Conservation (phyloP, 2,113 vertebrate genomes). For the Bubo scandiacus region DNA sequence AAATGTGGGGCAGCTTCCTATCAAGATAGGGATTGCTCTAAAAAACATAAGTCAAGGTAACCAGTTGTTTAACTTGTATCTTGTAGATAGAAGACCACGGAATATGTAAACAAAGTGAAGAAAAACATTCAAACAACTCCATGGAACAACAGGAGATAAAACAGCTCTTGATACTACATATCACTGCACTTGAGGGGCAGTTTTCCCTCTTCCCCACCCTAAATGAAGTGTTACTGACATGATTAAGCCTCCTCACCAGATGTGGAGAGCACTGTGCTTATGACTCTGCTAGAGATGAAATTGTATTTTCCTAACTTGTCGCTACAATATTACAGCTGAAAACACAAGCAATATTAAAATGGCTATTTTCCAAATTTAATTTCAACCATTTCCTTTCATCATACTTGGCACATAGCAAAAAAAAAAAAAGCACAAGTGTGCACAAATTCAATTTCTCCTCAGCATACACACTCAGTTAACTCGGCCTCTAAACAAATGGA, state of each 20-base stretch:
- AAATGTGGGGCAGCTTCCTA: not conserved
- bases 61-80: not conserved
- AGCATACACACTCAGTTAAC: not conserved
- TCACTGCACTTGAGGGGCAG: not conserved
- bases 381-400: not conserved
- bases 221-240: not conserved
- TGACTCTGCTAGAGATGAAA: not conserved
- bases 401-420: not conserved
- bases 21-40: not conserved
- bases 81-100: not conserved
- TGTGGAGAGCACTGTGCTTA: not conserved
- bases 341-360: conserved; percentile 9
- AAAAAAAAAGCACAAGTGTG: not conserved
- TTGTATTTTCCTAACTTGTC: not conserved
- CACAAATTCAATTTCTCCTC: not conserved
- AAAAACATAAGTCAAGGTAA: not conserved
- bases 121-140: not conserved
- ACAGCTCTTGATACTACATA: not conserved
- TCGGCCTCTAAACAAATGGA: not conserved
- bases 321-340: not conserved
- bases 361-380: not conserved
- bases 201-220: not conserved
- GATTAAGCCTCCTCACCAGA: not conserved
- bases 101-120: not conserved
- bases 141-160: not conserved